Evolutionary conservation across 2,888 invertebrate species (phyloP).

Genomic region (Anodontia alba): DNA sequence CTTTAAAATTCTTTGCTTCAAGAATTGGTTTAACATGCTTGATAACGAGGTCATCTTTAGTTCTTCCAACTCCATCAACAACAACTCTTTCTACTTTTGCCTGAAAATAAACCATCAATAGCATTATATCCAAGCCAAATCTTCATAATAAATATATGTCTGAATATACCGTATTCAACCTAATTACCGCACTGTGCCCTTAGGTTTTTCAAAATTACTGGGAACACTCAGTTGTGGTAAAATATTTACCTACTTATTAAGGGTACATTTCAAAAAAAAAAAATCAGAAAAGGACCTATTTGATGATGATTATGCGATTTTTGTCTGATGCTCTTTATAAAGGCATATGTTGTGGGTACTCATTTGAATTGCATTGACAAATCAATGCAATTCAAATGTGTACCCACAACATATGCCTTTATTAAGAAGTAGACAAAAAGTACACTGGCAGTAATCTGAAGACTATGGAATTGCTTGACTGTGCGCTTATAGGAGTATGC

Average conservation of each 20-base stretch:
- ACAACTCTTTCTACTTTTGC: slow-evolving; percentile 94
- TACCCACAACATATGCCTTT: no score
- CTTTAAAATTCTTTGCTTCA: slow-evolving; percentile 89
- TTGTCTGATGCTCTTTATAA: no score
- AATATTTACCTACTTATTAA: not conserved
- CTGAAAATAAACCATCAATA: slow-evolving; percentile 82
- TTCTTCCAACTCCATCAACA: slow-evolving; percentile 93
- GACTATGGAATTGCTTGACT: no score
- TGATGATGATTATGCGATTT: no score
- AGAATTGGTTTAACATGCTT: slow-evolving; percentile 93
- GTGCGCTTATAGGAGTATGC: no score
- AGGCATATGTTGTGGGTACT: no score
- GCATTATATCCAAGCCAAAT: not conserved
- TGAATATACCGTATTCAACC: not conserved
- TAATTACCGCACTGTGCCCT: no score
- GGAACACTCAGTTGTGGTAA: not conserved
- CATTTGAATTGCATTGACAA: no score
- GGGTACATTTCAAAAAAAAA: not conserved
- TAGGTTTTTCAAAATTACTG: not conserved
- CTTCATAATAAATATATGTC: not conserved
- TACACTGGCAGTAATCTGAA: no score
- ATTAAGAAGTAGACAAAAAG: no score
- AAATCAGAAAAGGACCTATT: not conserved
- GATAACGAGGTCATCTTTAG: slow-evolving; percentile 94
- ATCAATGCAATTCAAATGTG: no score